Percentiles rank a stretch among this genome's conserved stretches.
phyloP scores from a whole-genome alignment of 2,888 invertebrate genomes.

The Callyntrura guangdongensis region DNA sequence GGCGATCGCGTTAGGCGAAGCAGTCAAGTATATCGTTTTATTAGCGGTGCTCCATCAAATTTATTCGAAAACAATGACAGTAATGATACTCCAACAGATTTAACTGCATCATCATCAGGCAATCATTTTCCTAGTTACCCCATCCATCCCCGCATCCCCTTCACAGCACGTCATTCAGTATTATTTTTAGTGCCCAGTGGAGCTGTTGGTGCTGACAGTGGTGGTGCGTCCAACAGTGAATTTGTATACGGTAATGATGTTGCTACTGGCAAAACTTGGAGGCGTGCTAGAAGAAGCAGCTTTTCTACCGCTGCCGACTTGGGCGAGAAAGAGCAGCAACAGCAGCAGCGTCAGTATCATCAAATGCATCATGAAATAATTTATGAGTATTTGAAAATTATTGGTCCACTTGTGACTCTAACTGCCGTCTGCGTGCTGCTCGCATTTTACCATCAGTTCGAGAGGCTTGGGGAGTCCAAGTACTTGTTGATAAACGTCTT shows the following conservation, averaged over 20 bases:
- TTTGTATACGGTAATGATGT: conserved; percentile 38
- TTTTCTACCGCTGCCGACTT: neutral
- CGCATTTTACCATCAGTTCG: conserved; percentile 80
- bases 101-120: conserved; percentile 55
- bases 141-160: neutral
- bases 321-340: neutral
- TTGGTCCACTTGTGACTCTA: conserved; percentile 76
- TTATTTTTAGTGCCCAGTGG: conserved; percentile 10
- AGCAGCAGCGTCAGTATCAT: neutral
- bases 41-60: conserved; percentile 56
- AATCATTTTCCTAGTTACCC: conserved; percentile 47
- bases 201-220: neutral
- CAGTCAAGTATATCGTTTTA: conserved; percentile 37
- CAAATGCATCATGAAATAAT: conserved; percentile 58
- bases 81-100: conserved; percentile 61
- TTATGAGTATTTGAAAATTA: conserved; percentile 75
- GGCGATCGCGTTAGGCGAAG: conserved; percentile 2
- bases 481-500: conserved; percentile 80
- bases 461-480: conserved; percentile 74
- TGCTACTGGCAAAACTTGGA: neutral
- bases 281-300: conserved; percentile 8
- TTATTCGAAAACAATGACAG: conserved; percentile 72
- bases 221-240: conserved; percentile 19
- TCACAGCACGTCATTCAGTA: conserved; percentile 26
- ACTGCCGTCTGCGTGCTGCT: conserved; percentile 72